Evolutionary conservation across 2,888 invertebrate species (phyloP).

Genomic region (Phengaris arion): DNA sequence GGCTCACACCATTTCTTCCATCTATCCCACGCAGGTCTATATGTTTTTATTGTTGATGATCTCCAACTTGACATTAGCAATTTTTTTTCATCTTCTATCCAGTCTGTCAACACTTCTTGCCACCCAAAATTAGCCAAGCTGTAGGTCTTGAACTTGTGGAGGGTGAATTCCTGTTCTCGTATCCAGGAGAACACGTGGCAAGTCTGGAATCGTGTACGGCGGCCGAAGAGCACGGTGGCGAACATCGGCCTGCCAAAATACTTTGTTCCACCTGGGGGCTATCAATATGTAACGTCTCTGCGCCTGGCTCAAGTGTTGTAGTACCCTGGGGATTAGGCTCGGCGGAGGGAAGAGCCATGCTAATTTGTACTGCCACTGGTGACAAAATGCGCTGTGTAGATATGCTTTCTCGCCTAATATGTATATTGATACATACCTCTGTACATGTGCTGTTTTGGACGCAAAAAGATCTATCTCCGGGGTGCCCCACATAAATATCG

Average conservation of each 20-base stretch:
- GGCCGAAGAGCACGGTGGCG: slow-evolving; percentile 33
- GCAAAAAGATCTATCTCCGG: slow-evolving; percentile 26
- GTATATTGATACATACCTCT: slow-evolving; percentile 24
- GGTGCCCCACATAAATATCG: slow-evolving; percentile 36
- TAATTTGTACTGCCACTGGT: slow-evolving; percentile 33
- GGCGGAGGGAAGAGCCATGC: slow-evolving; percentile 38
- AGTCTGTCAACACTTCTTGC: slow-evolving; percentile 34
- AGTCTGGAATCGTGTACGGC: slow-evolving; percentile 34
- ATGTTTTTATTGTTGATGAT: slow-evolving; percentile 38
- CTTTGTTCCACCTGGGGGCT: too few relatives aligned
- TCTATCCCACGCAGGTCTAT: slow-evolving; percentile 35
- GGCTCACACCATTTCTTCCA: slow-evolving; percentile 33
- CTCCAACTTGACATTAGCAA: slow-evolving; percentile 39
- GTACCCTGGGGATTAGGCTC: slow-evolving; percentile 34
- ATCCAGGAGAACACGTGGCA: slow-evolving; percentile 24
- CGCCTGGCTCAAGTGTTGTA: slow-evolving; percentile 35
- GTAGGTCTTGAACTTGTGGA: slow-evolving; percentile 33
- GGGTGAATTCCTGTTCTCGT: slow-evolving; percentile 33
- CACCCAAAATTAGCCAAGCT: slow-evolving; percentile 42
- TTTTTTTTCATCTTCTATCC: slow-evolving; percentile 34
- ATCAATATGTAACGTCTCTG: slow-evolving; percentile 10
- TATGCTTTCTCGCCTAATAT: background rate
- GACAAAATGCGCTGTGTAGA: too few relatives aligned
- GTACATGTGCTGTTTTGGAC: slow-evolving; percentile 25
- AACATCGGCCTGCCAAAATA: slow-evolving; percentile 42